Evolutionary conservation across 2,113 vertebrate genomes (phyloP), one percentile per base, ranked within the genome.

Genomic region (Brachyhypopomus gauderio): DNA sequence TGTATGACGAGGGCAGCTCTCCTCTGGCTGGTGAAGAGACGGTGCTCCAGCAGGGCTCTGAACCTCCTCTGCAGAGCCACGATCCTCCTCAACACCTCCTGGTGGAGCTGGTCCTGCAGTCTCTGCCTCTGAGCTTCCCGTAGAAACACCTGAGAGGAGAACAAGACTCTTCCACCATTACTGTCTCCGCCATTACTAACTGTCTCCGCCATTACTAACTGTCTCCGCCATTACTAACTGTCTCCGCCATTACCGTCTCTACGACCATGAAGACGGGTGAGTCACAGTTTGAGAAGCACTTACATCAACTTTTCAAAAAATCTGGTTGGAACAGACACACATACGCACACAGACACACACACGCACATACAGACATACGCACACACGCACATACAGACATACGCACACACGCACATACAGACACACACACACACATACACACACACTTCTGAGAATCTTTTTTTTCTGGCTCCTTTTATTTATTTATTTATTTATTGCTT

Each of bases 51-150:
- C 74, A 89, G 78, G 12, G 93, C 93, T 87, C 96, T 93, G 91
- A 98, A 96, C 78, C 93, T 94, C 27, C 86, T 92, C 87, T 99
- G 97, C 85, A 99, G 89, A 27, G 93, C 82, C 0, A 92, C 88
- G 71, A 99, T 97, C 48, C 96, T 93, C 72, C 89, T 90, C 77
- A 99, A 91, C 67, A 99, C 97, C 84, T 97, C 96, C 77, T 88
- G 88, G 78, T 99, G 98, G 78, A 99, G 94, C 66, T 94, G 79
- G 75, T 95, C 95, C 89, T 97, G 96, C 34, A 99, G 90, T 56
- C 90, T 89, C 89, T 98, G 97, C 6, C 97, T 91, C 75, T 94
- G 95, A 6, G 89, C 92, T 77, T 98, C 98, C 85, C 94, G 96
- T 84, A 98, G 14, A 73, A 99, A 99, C 77, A 99, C 96, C 98